A percentile compares a stretch with the other conserved stretches of the same genome.
phyloP scores from a whole-genome alignment of 2,888 invertebrate genomes.

The Ophion costatus region DNA sequence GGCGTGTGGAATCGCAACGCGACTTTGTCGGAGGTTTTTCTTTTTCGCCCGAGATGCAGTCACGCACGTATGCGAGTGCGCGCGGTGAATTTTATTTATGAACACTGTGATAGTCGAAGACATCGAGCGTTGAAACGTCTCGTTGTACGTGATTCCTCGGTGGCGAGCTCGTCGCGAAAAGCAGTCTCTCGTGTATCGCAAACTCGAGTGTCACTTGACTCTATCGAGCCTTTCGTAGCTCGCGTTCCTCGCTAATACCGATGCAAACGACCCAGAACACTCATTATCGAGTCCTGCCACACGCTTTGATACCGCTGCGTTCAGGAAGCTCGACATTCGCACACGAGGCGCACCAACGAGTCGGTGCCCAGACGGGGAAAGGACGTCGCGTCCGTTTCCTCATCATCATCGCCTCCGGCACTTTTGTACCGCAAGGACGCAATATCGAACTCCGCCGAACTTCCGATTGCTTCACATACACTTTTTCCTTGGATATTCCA shows the following conservation, averaged over 20 bases:
- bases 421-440: slow-evolving; percentile 22
- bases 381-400: slow-evolving; percentile 55
- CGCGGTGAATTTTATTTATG: slow-evolving; percentile 28
- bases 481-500: slow-evolving; percentile 17
- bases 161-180: slow-evolving; percentile 26
- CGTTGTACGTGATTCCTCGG: slow-evolving; percentile 35
- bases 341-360: slow-evolving; percentile 29
- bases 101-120: slow-evolving; percentile 20
- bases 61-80: not conserved
- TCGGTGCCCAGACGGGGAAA: slow-evolving; percentile 4
- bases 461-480: slow-evolving; percentile 46
- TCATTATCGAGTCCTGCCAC: slow-evolving; percentile 66
- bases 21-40: not conserved
- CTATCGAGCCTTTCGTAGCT: slow-evolving; percentile 35
- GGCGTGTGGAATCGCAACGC: not conserved
- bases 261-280: slow-evolving; percentile 34
- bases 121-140: slow-evolving; percentile 28
- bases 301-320: slow-evolving; percentile 64
- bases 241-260: slow-evolving; percentile 26
- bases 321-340: slow-evolving; percentile 57
- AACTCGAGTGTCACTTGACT: slow-evolving; percentile 15
- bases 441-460: slow-evolving; percentile 41
- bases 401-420: slow-evolving; percentile 31
- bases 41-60: slow-evolving; percentile 5
- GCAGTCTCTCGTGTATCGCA: slow-evolving; percentile 19